Percentiles rank a stretch among this genome's conserved stretches.
Evolutionary conservation across 37 sponge, comb jelly and placozoan species (phyloP).

Genomic region (Halichondria panicea): DNA sequence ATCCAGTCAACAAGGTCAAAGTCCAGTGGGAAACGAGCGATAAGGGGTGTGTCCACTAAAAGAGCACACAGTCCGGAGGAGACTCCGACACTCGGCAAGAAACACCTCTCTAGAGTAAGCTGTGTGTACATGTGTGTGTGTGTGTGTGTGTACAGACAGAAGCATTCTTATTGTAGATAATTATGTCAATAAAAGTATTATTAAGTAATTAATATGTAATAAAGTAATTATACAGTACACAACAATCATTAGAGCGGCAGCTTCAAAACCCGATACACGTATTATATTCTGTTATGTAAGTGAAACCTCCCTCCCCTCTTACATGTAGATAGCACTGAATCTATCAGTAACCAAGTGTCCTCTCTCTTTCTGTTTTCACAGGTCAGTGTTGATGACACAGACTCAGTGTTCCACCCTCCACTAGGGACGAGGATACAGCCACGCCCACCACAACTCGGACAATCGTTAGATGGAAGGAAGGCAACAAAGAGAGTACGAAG

Average conservation of each 20-base stretch:
- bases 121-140: not conserved
- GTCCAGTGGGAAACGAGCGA: not conserved
- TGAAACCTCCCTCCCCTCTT: no score
- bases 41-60: not conserved
- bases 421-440: no score
- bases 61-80: slow-evolving; percentile 8
- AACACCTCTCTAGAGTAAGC: not conserved
- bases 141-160: no score
- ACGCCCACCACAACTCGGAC: slow-evolving; percentile 3
- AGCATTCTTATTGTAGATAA: no score
- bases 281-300: no score
- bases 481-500: slow-evolving; percentile 18
- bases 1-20: not conserved
- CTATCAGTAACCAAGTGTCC: no score
- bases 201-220: no score
- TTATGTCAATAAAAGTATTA: no score
- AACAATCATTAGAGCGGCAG: no score
- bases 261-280: no score
- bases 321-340: no score
- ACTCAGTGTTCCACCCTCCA: not conserved
- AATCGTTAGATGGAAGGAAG: slow-evolving; percentile 12
- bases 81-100: not conserved
- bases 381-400: not conserved
- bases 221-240: no score
- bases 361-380: not conserved